These are phyloP conservation scores for Jacana jacana DNA, from an alignment of 2,113 vertebrate genomes.

Conservation along the genomic window DNA sequence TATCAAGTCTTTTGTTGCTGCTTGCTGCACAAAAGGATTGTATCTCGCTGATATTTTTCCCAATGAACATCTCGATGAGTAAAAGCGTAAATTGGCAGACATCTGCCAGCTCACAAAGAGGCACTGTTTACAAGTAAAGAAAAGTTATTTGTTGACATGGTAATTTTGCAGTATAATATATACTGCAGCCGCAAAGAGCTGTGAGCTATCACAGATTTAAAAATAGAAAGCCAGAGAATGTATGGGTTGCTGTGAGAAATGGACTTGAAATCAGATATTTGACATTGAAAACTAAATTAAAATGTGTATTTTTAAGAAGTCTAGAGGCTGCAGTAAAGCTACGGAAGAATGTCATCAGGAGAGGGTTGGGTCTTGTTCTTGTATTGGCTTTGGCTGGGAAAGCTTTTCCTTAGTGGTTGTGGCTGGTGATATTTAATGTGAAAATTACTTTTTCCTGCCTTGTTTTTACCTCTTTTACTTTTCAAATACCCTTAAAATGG, in stretches of 20 bases:
- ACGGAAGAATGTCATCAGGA: not conserved
- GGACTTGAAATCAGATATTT: slow-evolving; percentile 24
- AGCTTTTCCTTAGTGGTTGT: not conserved
- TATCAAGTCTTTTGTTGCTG: not conserved
- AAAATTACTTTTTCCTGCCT: not conserved
- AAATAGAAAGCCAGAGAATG: slow-evolving; percentile 3
- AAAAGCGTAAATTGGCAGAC: not conserved
- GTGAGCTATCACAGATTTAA: not conserved
- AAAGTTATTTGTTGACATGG: slow-evolving; percentile 50
- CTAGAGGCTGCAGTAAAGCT: not conserved
- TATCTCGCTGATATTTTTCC: not conserved
- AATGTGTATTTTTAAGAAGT: not conserved
- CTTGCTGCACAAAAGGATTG: not conserved
- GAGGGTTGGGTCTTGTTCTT: not conserved
- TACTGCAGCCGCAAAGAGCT: slow-evolving; percentile 8
- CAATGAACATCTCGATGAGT: slow-evolving; percentile 8
- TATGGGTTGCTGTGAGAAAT: slow-evolving; percentile 20
- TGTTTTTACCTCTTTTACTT: not conserved
- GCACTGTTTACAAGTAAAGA: slow-evolving; percentile 30
- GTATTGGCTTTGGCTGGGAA: not conserved
- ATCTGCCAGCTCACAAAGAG: slow-evolving; percentile 28
- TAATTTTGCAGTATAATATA: slow-evolving; percentile 40
- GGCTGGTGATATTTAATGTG: not conserved
- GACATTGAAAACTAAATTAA: slow-evolving; percentile 41
- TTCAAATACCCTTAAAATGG: not conserved